Evolutionary conservation across 2,888 invertebrate species (phyloP), one percentile per base, ranked within the genome.

Genomic region (Craniophora ligustri): DNA sequence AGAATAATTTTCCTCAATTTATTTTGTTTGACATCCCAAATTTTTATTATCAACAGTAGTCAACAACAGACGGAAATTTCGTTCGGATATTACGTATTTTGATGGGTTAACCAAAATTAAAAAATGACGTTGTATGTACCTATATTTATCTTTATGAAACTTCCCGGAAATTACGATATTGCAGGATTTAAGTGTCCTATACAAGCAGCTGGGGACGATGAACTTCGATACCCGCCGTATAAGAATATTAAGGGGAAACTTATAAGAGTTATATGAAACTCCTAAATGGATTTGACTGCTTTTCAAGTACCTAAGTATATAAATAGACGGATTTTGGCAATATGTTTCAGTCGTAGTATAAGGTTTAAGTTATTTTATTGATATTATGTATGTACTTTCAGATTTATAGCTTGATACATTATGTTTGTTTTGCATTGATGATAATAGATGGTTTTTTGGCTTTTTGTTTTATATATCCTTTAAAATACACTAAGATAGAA

Each of bases 241-340:
- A n/a, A 36, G 39, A 44, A 54, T 42, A 30, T 36, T 53, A 23
- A 34, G 19, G 31, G 5, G 7, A 3, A 35, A 21, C 30, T 50
- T 47, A n/a, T n/a, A n/a, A n/a, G n/a, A 18, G 13, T 34, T 15
- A 30, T 38, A 41, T 31, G 41, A 23, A 59, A 49, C 28, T 67
- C 1, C n/a, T 32, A 7, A 26, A 38, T 54, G 16, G 23, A 16
- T 11, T 45, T 10, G 5, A 21, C 7, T 16, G 35, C 15, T 42
- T 30, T 42, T 31, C 35, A 15, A 42, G 8, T 30, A 18, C 6
- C 5, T 23, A 15, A 44, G 16, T 21, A 41, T 40, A 42, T 31
- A 2, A 0, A n/a, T n/a, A n/a, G n/a, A n/a, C n/a, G n/a, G 41
- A n/a, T 15, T 47, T 44, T 44, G 30, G 32, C 38, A 53, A 47